A percentile compares a stretch with the other conserved stretches of the same genome.
phyloP scores from a whole-genome alignment of 2,797 vertebrate species.

The Rhinoraja longicauda region DNA sequence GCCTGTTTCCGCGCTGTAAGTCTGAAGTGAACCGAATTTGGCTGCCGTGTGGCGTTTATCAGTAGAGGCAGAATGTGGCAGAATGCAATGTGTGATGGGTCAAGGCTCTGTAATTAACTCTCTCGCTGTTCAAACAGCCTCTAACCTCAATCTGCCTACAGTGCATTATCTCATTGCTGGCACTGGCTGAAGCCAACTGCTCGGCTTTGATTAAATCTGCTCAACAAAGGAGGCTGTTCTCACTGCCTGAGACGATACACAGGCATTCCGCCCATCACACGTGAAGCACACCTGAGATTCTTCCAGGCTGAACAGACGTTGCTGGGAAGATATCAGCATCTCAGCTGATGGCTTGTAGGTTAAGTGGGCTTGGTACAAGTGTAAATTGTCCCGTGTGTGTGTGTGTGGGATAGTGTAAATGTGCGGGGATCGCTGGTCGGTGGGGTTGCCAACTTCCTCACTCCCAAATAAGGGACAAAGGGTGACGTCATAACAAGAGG shows the following conservation, averaged over 20 bases:
- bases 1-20: no score
- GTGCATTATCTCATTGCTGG: not conserved
- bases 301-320: not conserved
- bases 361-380: no score
- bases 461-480: no score
- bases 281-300: not conserved
- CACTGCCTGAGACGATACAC: not conserved
- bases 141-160: not conserved
- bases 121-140: not conserved
- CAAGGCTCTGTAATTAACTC: not conserved
- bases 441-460: no score
- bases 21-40: not conserved
- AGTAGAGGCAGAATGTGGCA: not conserved
- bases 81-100: not conserved
- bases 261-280: not conserved
- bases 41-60: not conserved
- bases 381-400: no score
- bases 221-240: not conserved
- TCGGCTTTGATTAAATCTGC: not conserved
- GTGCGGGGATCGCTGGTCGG: no score
- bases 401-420: no score
- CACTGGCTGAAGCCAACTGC: not conserved
- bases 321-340: not conserved
- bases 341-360: no score
- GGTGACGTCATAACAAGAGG: no score